Conservation (phyloP, 2,113 vertebrate genomes). For the Oryzias melastigma region DNA sequence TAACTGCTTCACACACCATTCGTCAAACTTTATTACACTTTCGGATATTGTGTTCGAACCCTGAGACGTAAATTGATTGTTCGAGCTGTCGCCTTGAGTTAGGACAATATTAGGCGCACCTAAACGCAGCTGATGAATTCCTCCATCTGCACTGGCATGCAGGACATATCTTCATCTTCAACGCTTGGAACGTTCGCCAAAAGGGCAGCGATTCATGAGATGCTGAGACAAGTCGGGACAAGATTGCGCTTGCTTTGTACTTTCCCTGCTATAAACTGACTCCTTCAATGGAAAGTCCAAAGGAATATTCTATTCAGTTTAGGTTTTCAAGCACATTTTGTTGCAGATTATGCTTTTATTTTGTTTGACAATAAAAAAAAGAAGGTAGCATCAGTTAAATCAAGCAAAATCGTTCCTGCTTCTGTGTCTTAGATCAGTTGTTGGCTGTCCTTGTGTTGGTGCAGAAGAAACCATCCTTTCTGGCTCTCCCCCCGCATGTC, state of each 20-base stretch:
- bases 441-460: constrained; percentile 39
- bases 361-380: background rate
- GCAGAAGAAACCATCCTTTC: constrained; percentile 31
- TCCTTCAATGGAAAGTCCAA: too few relatives aligned
- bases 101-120: constrained; percentile 27
- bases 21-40: constrained; percentile 6
- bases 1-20: background rate
- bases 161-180: constrained; percentile 10
- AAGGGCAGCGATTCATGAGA: constrained; percentile 2
- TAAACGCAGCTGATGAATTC: constrained; percentile 32
- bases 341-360: constrained; percentile 4
- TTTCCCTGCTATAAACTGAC: background rate
- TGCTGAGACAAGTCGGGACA: constrained; percentile 21
- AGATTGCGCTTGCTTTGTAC: background rate
- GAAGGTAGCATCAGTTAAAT: background rate
- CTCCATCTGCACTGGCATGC: constrained; percentile 50
- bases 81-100: constrained; percentile 8
- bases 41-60: background rate
- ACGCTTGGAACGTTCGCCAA: constrained; percentile 14
- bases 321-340: background rate
- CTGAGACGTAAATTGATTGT: constrained; percentile 4
- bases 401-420: constrained; percentile 8
- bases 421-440: constrained; percentile 19
- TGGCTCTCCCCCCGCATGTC: constrained; percentile 27
- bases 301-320: background rate